These are phyloP conservation scores for Oscheius myriophilus DNA, from an alignment of 2,888 invertebrate species.

Conservation along the genomic window DNA sequence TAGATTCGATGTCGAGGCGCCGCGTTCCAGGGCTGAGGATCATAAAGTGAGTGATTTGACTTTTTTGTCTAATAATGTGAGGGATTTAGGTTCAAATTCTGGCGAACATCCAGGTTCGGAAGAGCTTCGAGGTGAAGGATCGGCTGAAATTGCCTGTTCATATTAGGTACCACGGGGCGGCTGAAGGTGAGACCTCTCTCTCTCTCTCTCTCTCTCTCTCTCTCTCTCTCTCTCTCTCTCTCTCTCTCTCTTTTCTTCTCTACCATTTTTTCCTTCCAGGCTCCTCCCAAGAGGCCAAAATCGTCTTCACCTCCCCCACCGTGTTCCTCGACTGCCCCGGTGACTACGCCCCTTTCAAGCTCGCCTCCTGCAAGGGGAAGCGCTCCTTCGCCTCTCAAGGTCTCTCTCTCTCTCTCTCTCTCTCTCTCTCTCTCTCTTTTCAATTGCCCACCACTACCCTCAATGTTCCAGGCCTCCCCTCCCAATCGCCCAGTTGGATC, in stretches of 20 bases:
- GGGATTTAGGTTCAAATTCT: slow-evolving; percentile 4
- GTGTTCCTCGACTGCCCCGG: slow-evolving; percentile 28
- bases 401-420: too few relatives aligned
- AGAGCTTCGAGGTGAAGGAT: slow-evolving; percentile 26
- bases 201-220: too few relatives aligned
- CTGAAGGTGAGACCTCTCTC: slow-evolving; percentile 18
- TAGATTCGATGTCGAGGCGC: slow-evolving; percentile 28
- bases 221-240: too few relatives aligned
- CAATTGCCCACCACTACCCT: neutral
- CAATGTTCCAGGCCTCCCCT: slow-evolving; percentile 14
- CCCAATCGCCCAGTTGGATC: slow-evolving; percentile 26
- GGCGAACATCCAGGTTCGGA: neutral
- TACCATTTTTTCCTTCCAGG: too few relatives aligned
- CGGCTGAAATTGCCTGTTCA: slow-evolving; percentile 20
- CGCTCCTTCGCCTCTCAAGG: neutral
- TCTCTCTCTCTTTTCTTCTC: too few relatives aligned
- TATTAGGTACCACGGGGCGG: slow-evolving; percentile 25
- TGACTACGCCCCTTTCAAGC: slow-evolving; percentile 12
- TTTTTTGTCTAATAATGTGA: neutral
- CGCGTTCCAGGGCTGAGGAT: neutral
- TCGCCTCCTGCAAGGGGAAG: slow-evolving; percentile 16
- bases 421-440: neutral
- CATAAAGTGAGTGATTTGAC: slow-evolving; percentile 14
- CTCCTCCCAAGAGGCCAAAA: neutral
- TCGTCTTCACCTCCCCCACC: slow-evolving; percentile 17